These are phyloP conservation scores for Zaprionus kolodkinae DNA, from an alignment of 1,140 invertebrate genomes.

Conservation along the genomic window DNA sequence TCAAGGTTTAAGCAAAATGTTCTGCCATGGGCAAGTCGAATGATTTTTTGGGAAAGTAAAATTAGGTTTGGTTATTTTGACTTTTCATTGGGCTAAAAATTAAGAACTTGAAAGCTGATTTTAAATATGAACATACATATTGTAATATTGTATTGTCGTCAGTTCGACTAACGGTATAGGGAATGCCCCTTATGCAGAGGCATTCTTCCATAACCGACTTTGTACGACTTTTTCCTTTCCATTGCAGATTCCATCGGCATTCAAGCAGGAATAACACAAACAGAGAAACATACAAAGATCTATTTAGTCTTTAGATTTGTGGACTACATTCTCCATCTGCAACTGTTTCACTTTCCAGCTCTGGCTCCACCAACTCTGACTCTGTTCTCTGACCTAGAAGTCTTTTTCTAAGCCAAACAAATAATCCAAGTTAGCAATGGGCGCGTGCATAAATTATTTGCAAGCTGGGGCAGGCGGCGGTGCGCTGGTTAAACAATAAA, in stretches of 20 bases:
- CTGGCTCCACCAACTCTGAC: background rate
- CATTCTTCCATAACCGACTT: background rate
- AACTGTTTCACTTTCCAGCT: slow-evolving; percentile 49
- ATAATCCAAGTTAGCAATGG: slow-evolving; percentile 31
- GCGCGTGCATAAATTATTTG: slow-evolving; percentile 48
- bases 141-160: too few relatives aligned
- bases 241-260: background rate
- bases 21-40: too few relatives aligned
- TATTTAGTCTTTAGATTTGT: slow-evolving; percentile 7
- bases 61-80: too few relatives aligned
- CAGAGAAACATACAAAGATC: background rate
- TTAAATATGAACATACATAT: too few relatives aligned
- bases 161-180: background rate
- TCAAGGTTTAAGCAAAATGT: too few relatives aligned
- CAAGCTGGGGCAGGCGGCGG: background rate
- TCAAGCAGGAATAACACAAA: background rate
- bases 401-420: slow-evolving; percentile 44
- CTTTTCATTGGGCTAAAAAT: too few relatives aligned
- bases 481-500: slow-evolving; percentile 27
- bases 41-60: too few relatives aligned
- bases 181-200: background rate
- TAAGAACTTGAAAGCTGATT: too few relatives aligned
- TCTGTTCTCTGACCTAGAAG: slow-evolving; percentile 44
- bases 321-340: slow-evolving; percentile 27
- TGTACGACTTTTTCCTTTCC: slow-evolving; percentile 2